A percentile compares a stretch with the other conserved stretches of the same genome.
phyloP scores from a whole-genome alignment of 2,888 invertebrate genomes.

The Ramazzottius varieornatus region DNA sequence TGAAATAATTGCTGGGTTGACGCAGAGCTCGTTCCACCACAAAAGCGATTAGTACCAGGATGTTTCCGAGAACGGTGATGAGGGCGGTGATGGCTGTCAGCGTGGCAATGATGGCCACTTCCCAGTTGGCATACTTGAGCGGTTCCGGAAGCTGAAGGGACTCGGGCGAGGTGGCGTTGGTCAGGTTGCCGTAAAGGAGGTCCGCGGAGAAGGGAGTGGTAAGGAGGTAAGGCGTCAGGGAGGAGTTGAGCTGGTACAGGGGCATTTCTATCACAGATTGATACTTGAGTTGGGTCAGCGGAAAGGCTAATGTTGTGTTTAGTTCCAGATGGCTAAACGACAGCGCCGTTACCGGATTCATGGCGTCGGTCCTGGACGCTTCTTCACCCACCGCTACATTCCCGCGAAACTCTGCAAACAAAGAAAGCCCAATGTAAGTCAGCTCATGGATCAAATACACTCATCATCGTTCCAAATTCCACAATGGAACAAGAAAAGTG shows the following conservation, averaged over 20 bases:
- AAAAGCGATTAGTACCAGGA: constrained; percentile 75
- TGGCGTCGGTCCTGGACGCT: too few species aligned
- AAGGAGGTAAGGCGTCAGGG: background rate
- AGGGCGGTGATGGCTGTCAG: constrained; percentile 63
- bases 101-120: constrained; percentile 60
- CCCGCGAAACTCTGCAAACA: too few species aligned
- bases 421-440: too few species aligned
- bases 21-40: constrained; percentile 63
- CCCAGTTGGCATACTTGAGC: constrained; percentile 74
- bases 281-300: too few species aligned
- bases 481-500: too few species aligned
- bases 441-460: too few species aligned
- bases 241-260: background rate
- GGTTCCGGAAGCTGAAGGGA: constrained; percentile 77
- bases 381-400: too few species aligned
- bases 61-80: constrained; percentile 66
- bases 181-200: background rate
- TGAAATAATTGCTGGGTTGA: constrained; percentile 96
- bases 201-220: background rate
- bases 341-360: too few species aligned
- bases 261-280: background rate
- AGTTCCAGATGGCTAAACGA: too few species aligned
- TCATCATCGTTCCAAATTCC: too few species aligned
- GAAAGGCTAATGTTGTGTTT: too few species aligned
- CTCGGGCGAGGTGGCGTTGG: constrained; percentile 28